Base-by-base conservation (phyloP, 1,140 invertebrate species). In the Sinonovacula constricta region DNA sequence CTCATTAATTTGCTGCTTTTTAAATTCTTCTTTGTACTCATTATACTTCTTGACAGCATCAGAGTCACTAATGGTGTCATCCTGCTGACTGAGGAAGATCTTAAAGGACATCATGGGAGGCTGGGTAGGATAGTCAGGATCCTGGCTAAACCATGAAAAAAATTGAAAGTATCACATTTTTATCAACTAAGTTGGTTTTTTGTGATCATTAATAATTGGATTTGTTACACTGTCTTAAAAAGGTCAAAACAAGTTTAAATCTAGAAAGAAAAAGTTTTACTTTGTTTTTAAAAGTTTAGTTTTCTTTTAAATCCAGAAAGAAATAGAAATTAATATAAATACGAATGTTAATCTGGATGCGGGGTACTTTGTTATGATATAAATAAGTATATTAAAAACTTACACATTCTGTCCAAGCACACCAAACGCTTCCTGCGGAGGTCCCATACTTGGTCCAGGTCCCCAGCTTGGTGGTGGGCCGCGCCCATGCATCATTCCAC, bases 11-110 rank as follows among this genome's bases (percentile, higher is more conserved):
- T 99, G 98, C 90, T 98, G 97, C 66, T 97, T 93, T 87, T 96
- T 95, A 89, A 99, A 99, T 86, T 99, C 98, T 84, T 97, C 92
- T 91, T 99, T 99, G 91, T 99, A 99, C 85, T 99, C 98, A 91
- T 98, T 98, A 92, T 99, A 99, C 87, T 98, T 99, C 86, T 95
- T 95, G 82, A 99, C 95, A 12, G 98, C 97, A 90, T 99, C 98
- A 79, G 99, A 97, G 83, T 99, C 98, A 51, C 96, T 96, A 86
- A 99, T 99, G 53, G 95, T 95, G 90, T 99, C 98, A 92, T 99
- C 98, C 91, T 99, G 98, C 18, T 97, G 96, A 28, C 95, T 95
- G 24, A 99, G 92, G 91, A 99, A 99, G 76, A 97, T 96, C 92
- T 99, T 99, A 89, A 99, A 98, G 0, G 96, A 95, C 94, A 99